phyloP scores from a whole-genome alignment of 2,888 invertebrate genomes.

The Coelogynopora nodosa region DNA sequence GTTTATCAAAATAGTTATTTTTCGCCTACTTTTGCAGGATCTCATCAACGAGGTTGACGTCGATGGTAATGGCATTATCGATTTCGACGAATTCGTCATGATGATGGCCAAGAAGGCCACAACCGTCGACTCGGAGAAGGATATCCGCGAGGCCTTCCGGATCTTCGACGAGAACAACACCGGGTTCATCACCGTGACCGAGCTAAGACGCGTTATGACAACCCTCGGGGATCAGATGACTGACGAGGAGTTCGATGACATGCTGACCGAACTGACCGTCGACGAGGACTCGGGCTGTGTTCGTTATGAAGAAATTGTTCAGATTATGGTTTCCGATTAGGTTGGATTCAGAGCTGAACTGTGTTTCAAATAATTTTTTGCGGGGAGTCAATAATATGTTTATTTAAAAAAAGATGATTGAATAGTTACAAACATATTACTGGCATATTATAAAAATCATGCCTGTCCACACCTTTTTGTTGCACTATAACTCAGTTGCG shows the following conservation, averaged over 20 bases:
- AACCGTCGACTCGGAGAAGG: neutral
- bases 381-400: too few species aligned
- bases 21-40: slow-evolving; percentile 27
- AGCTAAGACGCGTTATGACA: slow-evolving; percentile 25
- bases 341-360: too few species aligned
- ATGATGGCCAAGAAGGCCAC: slow-evolving; percentile 33
- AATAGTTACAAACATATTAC: too few species aligned
- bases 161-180: neutral
- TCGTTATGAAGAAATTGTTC: slow-evolving; percentile 1
- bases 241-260: slow-evolving; percentile 23
- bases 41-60: slow-evolving; percentile 12
- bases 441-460: too few species aligned
- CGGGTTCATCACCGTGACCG: neutral
- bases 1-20: too few species aligned
- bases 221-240: slow-evolving; percentile 13
- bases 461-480: too few species aligned
- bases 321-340: slow-evolving; percentile 3
- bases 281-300: neutral
- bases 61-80: slow-evolving; percentile 32
- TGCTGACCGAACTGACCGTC: neutral
- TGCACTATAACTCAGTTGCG: too few species aligned
- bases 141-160: slow-evolving; percentile 7
- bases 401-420: too few species aligned
- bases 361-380: too few species aligned
- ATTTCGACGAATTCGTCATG: slow-evolving; percentile 24